These are phyloP conservation scores for Ceratina calcarata DNA, from an alignment of 1,140 invertebrate species.

Conservation along the genomic window DNA sequence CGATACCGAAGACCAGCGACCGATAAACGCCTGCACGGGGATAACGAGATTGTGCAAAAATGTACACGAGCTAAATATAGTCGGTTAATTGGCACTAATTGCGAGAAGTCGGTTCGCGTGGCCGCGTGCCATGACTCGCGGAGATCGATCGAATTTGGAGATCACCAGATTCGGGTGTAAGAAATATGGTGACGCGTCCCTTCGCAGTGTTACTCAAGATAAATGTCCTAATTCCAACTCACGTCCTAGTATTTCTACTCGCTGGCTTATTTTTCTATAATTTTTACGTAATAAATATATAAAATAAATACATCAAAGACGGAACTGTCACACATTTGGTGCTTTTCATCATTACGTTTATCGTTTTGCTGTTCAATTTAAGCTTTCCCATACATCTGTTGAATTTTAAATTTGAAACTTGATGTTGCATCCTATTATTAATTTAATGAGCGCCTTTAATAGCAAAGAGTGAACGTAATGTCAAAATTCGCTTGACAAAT, in stretches of 20 bases:
- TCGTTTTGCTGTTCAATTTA: background rate
- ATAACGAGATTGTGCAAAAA: constrained; percentile 58
- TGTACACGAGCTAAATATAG: constrained; percentile 17
- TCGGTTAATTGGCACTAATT: constrained; percentile 39
- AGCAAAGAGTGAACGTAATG: background rate
- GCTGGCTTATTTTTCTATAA: too few relatives aligned
- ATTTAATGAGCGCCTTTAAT: background rate
- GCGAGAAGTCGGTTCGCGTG: background rate
- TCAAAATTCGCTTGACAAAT: background rate
- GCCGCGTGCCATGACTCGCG: background rate
- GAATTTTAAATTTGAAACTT: background rate
- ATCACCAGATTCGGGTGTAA: background rate
- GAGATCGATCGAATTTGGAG: background rate
- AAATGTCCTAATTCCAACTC: too few relatives aligned
- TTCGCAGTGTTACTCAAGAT: background rate
- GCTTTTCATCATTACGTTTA: background rate
- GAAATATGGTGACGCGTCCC: background rate
- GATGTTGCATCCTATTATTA: background rate
- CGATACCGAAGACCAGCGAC: constrained; percentile 63
- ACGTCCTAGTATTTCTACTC: too few relatives aligned
- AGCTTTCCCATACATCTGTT: background rate
- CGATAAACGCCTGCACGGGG: constrained; percentile 61
- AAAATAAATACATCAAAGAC: too few relatives aligned
- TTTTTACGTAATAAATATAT: too few relatives aligned
- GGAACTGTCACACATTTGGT: too few relatives aligned